Conservation (phyloP, 2,797 vertebrate species). For the Clarias pachynema region DNA sequence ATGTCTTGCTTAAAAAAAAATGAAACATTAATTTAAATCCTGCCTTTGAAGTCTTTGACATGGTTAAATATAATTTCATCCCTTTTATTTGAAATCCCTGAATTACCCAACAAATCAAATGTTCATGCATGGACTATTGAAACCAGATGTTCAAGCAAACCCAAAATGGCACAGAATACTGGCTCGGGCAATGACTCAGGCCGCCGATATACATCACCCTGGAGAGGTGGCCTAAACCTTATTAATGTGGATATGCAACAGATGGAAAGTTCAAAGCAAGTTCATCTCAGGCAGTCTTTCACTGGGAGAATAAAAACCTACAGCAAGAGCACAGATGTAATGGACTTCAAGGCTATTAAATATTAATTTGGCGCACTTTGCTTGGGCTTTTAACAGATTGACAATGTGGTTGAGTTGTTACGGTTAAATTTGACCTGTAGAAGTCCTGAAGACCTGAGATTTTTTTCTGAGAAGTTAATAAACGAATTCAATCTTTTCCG, state of each 20-base stretch:
- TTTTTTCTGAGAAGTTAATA: not conserved
- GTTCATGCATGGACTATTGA: not conserved
- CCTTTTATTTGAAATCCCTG: not conserved
- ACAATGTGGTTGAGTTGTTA: not conserved
- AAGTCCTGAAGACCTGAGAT: not conserved
- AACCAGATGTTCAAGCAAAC: constrained; percentile 21
- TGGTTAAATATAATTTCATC: not conserved
- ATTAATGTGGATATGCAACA: constrained; percentile 21
- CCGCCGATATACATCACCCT: not conserved
- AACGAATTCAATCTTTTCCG: no score
- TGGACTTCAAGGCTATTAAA: constrained; percentile 6
- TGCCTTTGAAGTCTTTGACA: not conserved
- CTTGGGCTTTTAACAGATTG: constrained; percentile 7
- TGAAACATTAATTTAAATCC: not conserved
- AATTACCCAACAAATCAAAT: constrained; percentile 6
- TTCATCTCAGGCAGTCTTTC: not conserved
- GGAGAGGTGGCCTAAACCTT: not conserved
- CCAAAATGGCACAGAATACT: not conserved
- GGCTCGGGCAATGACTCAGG: not conserved
- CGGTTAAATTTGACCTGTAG: not conserved
- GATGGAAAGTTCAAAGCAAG: constrained; percentile 27
- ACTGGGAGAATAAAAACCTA: not conserved
- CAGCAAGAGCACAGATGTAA: not conserved
- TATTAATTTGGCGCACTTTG: constrained; percentile 1
- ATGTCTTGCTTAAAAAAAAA: no score